phyloP scores from a whole-genome alignment of 1,140 invertebrate genomes.

The Ctenoplectra terminalis region DNA sequence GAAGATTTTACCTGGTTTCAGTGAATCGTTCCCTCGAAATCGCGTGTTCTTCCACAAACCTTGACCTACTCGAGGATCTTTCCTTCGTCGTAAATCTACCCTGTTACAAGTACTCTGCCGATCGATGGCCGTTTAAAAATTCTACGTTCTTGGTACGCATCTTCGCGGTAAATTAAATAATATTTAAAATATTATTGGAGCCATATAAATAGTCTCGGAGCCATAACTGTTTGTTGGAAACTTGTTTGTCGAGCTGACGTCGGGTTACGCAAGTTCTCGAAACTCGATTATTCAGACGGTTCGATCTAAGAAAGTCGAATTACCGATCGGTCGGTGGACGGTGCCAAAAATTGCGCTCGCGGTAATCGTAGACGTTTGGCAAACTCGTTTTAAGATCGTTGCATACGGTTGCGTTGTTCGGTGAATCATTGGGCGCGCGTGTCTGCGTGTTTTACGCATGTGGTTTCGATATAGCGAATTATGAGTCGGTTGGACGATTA shows the following conservation, averaged over 20 bases:
- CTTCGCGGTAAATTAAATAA: too few species aligned
- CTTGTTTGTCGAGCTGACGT: too few species aligned
- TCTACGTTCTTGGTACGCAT: too few species aligned
- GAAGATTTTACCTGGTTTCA: not conserved
- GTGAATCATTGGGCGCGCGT: conserved; percentile 23
- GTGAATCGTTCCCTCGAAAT: not conserved
- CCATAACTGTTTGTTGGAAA: not conserved
- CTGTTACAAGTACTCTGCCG: not conserved
- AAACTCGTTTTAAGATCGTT: not conserved
- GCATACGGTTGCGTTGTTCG: not conserved
- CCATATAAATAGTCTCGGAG: too few species aligned
- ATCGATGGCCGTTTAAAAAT: not conserved
- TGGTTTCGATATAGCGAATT: not conserved
- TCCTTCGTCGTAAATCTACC: not conserved
- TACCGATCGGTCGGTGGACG: not conserved
- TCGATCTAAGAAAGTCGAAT: conserved; percentile 3
- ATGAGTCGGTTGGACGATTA: too few species aligned
- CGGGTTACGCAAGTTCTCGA: not conserved
- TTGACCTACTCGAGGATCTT: conserved; percentile 10
- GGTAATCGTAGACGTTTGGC: conserved; percentile 1
- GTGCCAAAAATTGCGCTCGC: not conserved
- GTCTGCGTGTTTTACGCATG: not conserved
- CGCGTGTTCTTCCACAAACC: conserved; percentile 1
- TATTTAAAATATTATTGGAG: too few species aligned
- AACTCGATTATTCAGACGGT: not conserved